These are phyloP conservation scores for Pseudorhiza aurosa DNA, from an alignment of 30 jellyfish, hydroid and myxozoan genomes.

Conservation along the genomic window DNA sequence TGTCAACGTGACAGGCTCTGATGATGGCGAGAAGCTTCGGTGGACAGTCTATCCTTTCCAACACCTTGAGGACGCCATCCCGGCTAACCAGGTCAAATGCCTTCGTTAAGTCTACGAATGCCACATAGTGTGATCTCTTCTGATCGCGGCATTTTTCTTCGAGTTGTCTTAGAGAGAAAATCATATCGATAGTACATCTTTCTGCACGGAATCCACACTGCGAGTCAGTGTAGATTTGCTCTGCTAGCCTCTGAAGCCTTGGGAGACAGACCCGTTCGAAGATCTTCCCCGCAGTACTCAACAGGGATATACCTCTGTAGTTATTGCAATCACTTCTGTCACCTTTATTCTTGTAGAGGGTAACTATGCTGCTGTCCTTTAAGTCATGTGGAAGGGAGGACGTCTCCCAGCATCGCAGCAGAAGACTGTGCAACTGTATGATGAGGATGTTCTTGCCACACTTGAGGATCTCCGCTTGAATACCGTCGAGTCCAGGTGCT, in stretches of 20 bases:
- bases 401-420: slow-evolving; percentile 24
- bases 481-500: not conserved
- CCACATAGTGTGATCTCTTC: not conserved
- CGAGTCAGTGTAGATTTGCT: slow-evolving; percentile 35
- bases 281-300: slow-evolving; percentile 24
- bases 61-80: slow-evolving; percentile 1
- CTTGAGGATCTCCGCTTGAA: not conserved
- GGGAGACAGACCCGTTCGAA: slow-evolving; percentile 8
- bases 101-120: slow-evolving; percentile 36
- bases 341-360: slow-evolving; percentile 44
- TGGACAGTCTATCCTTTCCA: slow-evolving; percentile 42
- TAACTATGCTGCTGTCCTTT: slow-evolving; percentile 20
- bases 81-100: slow-evolving; percentile 48
- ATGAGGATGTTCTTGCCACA: not conserved
- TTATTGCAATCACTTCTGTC: slow-evolving; percentile 51
- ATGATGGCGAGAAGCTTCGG: not conserved
- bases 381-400: slow-evolving; percentile 23
- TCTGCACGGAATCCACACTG: slow-evolving; percentile 40
- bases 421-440: not conserved
- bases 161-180: slow-evolving; percentile 40
- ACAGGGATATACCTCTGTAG: slow-evolving; percentile 60
- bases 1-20: not conserved
- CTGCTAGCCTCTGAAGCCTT: slow-evolving; percentile 30
- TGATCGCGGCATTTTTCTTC: slow-evolving; percentile 45
- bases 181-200: slow-evolving; percentile 11